Evolutionary conservation across 2,797 vertebrate species (phyloP), one percentile per base, ranked within the genome.

Genomic region (Hemitrygon akajei): DNA sequence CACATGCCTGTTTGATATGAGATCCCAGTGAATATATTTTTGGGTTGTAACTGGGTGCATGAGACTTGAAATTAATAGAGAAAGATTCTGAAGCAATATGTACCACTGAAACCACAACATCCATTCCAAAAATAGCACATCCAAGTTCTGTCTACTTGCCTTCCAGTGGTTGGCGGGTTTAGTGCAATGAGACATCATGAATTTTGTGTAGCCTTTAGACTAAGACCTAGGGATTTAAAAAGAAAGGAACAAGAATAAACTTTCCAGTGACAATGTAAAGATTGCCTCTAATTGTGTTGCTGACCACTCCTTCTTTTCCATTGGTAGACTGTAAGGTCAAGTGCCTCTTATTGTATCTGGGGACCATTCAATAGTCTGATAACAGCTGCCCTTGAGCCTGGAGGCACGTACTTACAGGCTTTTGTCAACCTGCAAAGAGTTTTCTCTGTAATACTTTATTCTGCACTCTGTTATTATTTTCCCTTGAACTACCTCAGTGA

Each of bases 141-240:
- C 82, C 37, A 12, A 6, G 6, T 16, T 30, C 40, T 40, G 27
- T 75, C 94, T 80, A 94, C 97, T 95, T 96, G 98, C 98, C 98
- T 98, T 99, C 98, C 98, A 98, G 96, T 98, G 98, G 94, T 98
- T 98, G 0, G 98, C 98, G 94, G 98, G 97, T 96, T 98, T 98
- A 96, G 98, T 98, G 96, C 98, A 97, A 56, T 97, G 97, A 96
- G 96, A 97, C 98, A 99, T 93, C 91, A 7, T 93, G 71, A 75
- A 93, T 47, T 75, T 27, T 2, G 40, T 56, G 10, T 93, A 37
- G 22, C 4, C 98, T 94, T 94, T 96, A 96, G 95, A 95, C 96
- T 95, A 91, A 86, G 79, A 94, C 95, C 93, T 94, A 4, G 2
- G 63, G 71, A 75, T 25, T 66, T 27, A 27, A 75, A 34, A 9